phyloP scores from a whole-genome alignment of 2,888 invertebrate genomes.

The Odontocolon sp. region DNA sequence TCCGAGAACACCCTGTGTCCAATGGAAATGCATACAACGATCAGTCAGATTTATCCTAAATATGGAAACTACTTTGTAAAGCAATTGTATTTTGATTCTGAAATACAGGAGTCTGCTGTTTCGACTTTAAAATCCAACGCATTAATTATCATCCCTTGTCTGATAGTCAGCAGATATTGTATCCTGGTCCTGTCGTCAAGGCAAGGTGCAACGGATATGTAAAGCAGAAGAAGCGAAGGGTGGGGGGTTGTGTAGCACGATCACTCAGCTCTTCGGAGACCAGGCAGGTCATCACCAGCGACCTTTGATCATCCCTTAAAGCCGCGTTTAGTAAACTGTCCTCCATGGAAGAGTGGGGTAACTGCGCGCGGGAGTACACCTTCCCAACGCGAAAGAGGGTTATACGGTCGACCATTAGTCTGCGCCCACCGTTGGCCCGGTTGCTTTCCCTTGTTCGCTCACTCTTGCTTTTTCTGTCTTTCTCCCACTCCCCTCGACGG shows the following conservation, averaged over 20 bases:
- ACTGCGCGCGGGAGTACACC: conserved; percentile 19
- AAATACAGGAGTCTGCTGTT: no score
- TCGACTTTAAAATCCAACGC: no score
- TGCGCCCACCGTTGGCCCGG: conserved; percentile 25
- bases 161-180: no score
- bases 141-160: no score
- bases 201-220: conserved; percentile 1
- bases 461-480: conserved; percentile 13
- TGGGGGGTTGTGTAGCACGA: not conserved
- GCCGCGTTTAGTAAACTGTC: conserved; percentile 48
- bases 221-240: conserved; percentile 5
- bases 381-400: conserved; percentile 30
- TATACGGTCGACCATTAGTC: conserved; percentile 47
- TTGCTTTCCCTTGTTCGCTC: conserved; percentile 26
- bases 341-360: conserved; percentile 4
- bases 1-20: no score
- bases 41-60: no score
- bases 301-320: conserved; percentile 56
- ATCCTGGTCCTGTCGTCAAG: conserved; percentile 22
- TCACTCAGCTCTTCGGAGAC: conserved; percentile 11
- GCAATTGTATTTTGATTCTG: no score
- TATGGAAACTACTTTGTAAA: no score
- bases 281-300: conserved; percentile 40
- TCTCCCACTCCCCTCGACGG: conserved; percentile 1
- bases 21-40: no score